Evolutionary conservation across 53 echinoderm and acorn worm species (phyloP), one percentile per base, ranked within the genome.

Genomic region (Crossaster papposus): DNA sequence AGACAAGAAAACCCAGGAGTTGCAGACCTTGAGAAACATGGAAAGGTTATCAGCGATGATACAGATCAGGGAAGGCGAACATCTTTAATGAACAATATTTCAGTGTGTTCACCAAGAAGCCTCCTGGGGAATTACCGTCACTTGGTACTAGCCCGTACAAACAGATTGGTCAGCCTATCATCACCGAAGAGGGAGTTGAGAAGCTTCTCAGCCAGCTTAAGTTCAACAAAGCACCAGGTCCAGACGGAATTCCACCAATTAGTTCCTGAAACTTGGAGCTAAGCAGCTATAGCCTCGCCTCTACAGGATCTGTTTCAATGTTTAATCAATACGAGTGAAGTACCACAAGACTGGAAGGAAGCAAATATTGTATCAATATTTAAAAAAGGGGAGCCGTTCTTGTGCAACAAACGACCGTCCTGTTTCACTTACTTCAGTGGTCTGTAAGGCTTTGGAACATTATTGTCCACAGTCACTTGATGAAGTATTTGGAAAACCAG

Each of bases 361-460:
- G 91, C 91, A 9, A 79, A 85, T 36, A 81, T 94, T 2, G 37
- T 84, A 20, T 78, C 94, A 20, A 30, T 91, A 20, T 94, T 91
- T 81, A 89, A 94, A n/a, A 36, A 91, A 94, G 22, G 89, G 91
- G 0, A 65, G 34, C 64, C 44, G 54, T 7, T 30, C 72, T 18
- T 30, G 24, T 74, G 17, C 89, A 53, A 53, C 76, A 14, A 94
- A 93, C 79, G 91, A 94, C 44, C 84, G 94, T 17, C 94, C 94
- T 30, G 91, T 91, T 36, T 93, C 91, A 51, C 79, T 91, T 20
- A 93, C 93, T 20, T 70, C 62, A 6, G 91, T 91, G 11, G 24
- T 79, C 0, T 93, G 91, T 18, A 94, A 94, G 76, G 64, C 77
- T 50, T 37, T 91, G 30, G 91, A 89, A 30, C 89, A 94, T 28